Evolutionary conservation across 1,140 invertebrate species (phyloP), one percentile per base, ranked within the genome.

Genomic region (Drosophila biarmipes): DNA sequence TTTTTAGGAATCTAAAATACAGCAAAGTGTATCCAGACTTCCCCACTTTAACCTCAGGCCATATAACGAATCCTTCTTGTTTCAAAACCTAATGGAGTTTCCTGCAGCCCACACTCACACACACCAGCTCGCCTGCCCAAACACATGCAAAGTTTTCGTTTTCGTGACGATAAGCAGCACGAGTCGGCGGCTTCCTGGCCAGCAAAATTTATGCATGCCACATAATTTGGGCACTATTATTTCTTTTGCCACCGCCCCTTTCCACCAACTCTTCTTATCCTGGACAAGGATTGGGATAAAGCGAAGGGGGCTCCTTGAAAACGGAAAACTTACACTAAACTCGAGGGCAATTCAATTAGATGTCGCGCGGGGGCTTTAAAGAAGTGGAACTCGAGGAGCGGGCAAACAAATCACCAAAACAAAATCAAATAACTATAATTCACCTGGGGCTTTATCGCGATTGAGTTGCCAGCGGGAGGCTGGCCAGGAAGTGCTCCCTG

Each of bases 341-440:
- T 73, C 62, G 67, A 80, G 61, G 58, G 78, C 81, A 85, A 85
- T 85, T 85, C 81, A 86, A 85, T 85, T 85, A 87, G 82, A 87
- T 85, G 81, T 80, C 73, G 61, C 27, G 34, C 73, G 61, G 34
- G 34, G 40, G 67, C 82, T 78, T 78, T 86, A 82, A 86, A 75
- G 73, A 71, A 77, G 38, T 51, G 77, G 40, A 54, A 69, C 31
- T 54, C 63, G 7, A 31, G 37, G 34, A 54, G 67, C 45, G 42
- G 8, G 67, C 81, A 81, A 87, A 86, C 81, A 86, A 86, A 86
- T 86, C 81, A 86, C 81, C 74, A 64, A 69, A 87, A 84, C 64
- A 82, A 87, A 87, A 87, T 87, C 82, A 87, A 87, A 87, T 89
- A 89, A 87, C 82, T 87, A 87, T 87, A 89, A 89, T 89, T 87